A percentile compares a stretch with the other conserved stretches of the same genome.
These are phyloP conservation scores for Tragelaphus scriptus DNA, from an alignment of 2,113 vertebrate species.

Conservation along the genomic window DNA sequence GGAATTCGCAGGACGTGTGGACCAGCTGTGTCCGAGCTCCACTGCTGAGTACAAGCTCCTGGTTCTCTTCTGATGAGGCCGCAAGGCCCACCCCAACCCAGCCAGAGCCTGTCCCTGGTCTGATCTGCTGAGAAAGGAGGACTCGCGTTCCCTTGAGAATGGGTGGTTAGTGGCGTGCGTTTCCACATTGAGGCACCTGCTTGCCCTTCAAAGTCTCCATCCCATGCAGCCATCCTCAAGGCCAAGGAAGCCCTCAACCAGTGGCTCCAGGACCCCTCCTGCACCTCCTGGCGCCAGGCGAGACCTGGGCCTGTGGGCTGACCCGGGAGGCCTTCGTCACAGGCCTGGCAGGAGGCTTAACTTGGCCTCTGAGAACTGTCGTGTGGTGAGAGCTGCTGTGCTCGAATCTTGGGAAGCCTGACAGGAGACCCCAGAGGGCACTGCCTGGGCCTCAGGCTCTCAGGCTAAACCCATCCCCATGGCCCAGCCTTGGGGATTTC, in stretches of 20 bases:
- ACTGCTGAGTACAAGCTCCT: background rate
- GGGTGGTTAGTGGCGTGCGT: rapidly evolving
- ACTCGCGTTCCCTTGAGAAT: background rate
- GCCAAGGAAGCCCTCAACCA: background rate
- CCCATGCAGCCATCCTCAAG: background rate
- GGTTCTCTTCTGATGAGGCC: background rate
- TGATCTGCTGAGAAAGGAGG: background rate
- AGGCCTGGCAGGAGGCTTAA: background rate
- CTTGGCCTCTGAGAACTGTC: background rate
- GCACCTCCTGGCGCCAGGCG: rapidly evolving
- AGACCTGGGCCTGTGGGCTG: background rate
- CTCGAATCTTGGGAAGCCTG: background rate
- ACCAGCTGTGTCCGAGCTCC: background rate
- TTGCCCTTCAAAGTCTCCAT: background rate
- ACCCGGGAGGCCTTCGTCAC: background rate
- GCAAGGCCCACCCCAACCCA: background rate
- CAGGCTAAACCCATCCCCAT: rapidly evolving
- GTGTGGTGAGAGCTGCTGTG: rapidly evolving
- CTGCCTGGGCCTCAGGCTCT: no score
- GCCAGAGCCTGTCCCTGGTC: background rate
- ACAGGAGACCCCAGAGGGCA: background rate
- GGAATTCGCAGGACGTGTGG: background rate
- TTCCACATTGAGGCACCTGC: background rate
- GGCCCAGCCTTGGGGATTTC: constrained; percentile 31
- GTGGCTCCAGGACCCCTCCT: background rate